These are phyloP conservation scores for Himalopsyche tibetana DNA, from an alignment of 2,888 invertebrate genomes.

Conservation along the genomic window DNA sequence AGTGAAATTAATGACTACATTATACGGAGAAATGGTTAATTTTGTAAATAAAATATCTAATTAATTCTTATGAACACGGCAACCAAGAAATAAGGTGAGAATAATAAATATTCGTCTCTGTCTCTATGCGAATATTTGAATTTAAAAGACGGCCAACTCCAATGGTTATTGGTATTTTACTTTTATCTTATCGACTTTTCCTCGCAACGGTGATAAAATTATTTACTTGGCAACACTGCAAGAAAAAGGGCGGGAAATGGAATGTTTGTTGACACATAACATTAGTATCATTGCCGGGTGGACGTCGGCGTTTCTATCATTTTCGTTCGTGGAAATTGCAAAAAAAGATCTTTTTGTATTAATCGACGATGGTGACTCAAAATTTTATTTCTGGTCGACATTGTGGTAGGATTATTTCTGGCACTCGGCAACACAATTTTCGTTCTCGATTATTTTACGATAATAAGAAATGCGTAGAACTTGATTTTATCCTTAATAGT, in stretches of 20 bases:
- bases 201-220: neutral
- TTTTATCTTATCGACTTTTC: neutral
- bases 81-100: no score
- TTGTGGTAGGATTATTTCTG: slow-evolving; percentile 27
- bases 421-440: neutral
- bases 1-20: neutral
- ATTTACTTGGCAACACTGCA: slow-evolving; percentile 31
- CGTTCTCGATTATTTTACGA: no score
- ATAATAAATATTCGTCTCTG: no score
- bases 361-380: slow-evolving; percentile 9
- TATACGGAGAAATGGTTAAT: neutral
- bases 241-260: slow-evolving; percentile 39
- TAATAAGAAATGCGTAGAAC: no score
- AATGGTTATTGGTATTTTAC: no score
- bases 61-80: no score
- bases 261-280: slow-evolving; percentile 19
- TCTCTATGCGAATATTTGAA: no score
- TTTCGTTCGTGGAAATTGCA: neutral
- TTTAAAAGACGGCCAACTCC: no score
- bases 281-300: no score
- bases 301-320: neutral
- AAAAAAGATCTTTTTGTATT: slow-evolving; percentile 34
- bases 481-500: no score
- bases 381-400: slow-evolving; percentile 36
- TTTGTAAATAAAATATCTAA: neutral